phyloP scores from a whole-genome alignment of 2,113 vertebrate species.

The Sinosuthora webbiana region DNA sequence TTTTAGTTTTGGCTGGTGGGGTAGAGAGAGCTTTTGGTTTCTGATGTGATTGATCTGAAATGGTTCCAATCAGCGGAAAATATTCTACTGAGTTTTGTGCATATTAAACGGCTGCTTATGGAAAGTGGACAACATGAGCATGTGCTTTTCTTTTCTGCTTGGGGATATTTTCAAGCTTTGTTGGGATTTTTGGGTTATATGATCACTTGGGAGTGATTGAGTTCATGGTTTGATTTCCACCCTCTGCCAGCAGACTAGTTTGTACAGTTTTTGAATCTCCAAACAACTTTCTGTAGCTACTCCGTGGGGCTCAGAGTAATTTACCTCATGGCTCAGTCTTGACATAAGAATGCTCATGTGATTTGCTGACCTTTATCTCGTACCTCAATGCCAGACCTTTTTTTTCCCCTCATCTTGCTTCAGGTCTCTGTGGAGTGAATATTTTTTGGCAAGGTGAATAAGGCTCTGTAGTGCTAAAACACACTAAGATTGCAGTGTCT shows the following conservation, averaged over 20 bases:
- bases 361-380: slow-evolving; percentile 23
- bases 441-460: neutral
- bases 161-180: neutral
- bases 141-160: neutral
- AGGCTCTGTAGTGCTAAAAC: neutral
- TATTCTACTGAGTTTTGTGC: neutral
- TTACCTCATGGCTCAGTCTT: neutral
- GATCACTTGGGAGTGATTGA: neutral
- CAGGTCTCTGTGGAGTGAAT: neutral
- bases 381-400: neutral
- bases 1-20: neutral
- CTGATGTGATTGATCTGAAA: neutral
- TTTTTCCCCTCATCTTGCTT: neutral
- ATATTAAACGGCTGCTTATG: neutral
- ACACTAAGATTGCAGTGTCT: neutral
- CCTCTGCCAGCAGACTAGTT: neutral
- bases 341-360: slow-evolving; percentile 4
- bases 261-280: neutral
- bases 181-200: neutral
- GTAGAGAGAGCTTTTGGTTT: neutral
- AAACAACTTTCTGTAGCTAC: neutral
- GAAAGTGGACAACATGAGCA: neutral
- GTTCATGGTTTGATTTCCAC: neutral
- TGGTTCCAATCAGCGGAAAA: neutral
- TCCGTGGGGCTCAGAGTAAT: neutral